A percentile compares a stretch with the other conserved stretches of the same genome.
Evolutionary conservation across 2,113 vertebrate genomes (phyloP).

Genomic region (Halcyon malimbica): DNA sequence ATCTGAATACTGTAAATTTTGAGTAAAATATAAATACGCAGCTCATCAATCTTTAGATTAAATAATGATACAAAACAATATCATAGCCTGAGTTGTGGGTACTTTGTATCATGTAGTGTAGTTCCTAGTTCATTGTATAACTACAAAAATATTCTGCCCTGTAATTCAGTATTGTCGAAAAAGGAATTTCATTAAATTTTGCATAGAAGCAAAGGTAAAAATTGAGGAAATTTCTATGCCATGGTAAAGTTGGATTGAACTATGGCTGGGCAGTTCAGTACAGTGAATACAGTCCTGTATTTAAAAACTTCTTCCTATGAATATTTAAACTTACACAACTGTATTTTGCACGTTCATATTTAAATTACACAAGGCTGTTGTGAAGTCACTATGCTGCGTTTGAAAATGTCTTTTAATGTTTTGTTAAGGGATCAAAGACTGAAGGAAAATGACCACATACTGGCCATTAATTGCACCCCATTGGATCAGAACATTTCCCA

Average conservation of each 20-base stretch:
- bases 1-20: neutral
- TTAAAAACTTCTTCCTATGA: no score
- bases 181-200: neutral
- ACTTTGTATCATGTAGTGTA: neutral
- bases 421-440: slow-evolving; percentile 88
- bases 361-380: neutral
- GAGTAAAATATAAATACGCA: neutral
- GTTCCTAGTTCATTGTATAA: neutral
- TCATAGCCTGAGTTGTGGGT: neutral
- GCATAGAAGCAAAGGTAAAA: neutral
- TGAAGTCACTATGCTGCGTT: neutral
- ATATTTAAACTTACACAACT: neutral
- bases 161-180: neutral
- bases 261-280: neutral
- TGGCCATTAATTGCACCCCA: slow-evolving; percentile 89
- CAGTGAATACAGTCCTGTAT: no score
- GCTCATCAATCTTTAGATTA: neutral
- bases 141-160: neutral
- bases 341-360: neutral
- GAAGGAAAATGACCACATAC: slow-evolving; percentile 91
- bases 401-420: slow-evolving; percentile 49
- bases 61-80: neutral
- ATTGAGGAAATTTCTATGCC: neutral
- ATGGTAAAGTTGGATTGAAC: neutral
- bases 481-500: slow-evolving; percentile 89